A percentile compares a stretch with the other conserved stretches of the same genome.
Evolutionary conservation across 2,797 vertebrate species (phyloP).

Genomic region (Chrosomus eos): DNA sequence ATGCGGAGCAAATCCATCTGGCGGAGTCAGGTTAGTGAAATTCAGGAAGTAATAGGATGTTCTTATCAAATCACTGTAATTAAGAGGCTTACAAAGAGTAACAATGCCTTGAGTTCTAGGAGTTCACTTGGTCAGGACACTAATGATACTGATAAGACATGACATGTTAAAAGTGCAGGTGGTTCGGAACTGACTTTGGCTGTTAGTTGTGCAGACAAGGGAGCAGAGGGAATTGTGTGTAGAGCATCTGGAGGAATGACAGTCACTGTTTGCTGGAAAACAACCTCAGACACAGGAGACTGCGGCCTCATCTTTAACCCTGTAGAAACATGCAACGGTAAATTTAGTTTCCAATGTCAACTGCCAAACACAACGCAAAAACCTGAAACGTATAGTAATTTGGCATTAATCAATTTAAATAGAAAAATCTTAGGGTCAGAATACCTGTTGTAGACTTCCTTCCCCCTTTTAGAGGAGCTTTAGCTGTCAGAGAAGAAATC

Average conservation of each 20-base stretch:
- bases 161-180: background rate
- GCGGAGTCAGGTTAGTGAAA: too few species aligned
- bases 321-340: conserved; percentile 13
- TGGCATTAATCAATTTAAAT: background rate
- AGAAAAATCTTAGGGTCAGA: background rate
- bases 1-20: too few species aligned
- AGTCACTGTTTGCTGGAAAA: conserved; percentile 75
- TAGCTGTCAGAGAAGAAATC: conserved; percentile 65
- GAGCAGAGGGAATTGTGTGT: conserved; percentile 60
- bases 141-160: background rate
- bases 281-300: conserved; percentile 72
- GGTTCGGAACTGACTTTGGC: conserved; percentile 66
- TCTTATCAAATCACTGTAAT: background rate
- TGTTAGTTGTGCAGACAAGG: conserved; percentile 65
- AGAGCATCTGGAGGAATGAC: conserved; percentile 69
- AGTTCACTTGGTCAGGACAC: background rate
- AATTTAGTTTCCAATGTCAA: background rate
- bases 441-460: conserved; percentile 70
- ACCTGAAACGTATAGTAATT: background rate
- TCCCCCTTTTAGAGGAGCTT: conserved; percentile 77
- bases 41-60: background rate
- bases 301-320: conserved; percentile 62
- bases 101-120: background rate
- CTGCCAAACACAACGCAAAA: background rate
- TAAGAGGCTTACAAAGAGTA: background rate